These are phyloP conservation scores for Anticlea derivata DNA, from an alignment of 2,888 invertebrate genomes.

Conservation along the genomic window DNA sequence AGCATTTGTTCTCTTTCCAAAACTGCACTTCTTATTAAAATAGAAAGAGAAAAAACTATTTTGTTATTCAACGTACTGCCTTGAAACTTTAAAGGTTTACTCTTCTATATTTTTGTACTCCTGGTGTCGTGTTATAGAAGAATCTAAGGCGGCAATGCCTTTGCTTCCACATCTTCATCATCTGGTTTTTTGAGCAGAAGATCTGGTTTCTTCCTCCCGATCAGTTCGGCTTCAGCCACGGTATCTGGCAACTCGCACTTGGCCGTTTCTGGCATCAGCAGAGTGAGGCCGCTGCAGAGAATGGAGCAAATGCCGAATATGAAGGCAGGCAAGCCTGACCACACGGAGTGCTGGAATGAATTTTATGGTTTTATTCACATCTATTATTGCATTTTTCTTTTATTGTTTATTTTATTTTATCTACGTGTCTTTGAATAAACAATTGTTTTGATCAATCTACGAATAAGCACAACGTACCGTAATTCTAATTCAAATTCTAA, in stretches of 20 bases:
- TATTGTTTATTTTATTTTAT: no score
- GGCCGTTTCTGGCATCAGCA: conserved; percentile 80
- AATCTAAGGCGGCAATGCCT: conserved; percentile 19
- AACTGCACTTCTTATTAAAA: not conserved
- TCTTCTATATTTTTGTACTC: not conserved
- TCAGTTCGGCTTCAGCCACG: conserved; percentile 71
- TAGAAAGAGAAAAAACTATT: not conserved
- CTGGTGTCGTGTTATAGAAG: not conserved
- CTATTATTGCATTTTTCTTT: no score
- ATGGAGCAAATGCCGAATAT: conserved; percentile 77
- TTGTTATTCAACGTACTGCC: not conserved
- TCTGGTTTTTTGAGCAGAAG: conserved; percentile 26
- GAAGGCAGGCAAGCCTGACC: conserved; percentile 74
- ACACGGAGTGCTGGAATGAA: conserved; percentile 66
- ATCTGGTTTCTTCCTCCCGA: conserved; percentile 46
- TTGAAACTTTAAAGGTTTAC: not conserved
- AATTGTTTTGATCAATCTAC: no score
- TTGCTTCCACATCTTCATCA: conserved; percentile 11
- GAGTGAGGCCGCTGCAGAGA: conserved; percentile 66
- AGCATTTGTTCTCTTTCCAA: not conserved
- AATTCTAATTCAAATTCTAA: no score
- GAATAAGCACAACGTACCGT: no score
- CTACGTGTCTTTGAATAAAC: no score
- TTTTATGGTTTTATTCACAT: not conserved
- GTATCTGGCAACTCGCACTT: conserved; percentile 76